These are phyloP conservation scores for Procapra przewalskii DNA, from an alignment of 2,113 vertebrate species.

Conservation along the genomic window DNA sequence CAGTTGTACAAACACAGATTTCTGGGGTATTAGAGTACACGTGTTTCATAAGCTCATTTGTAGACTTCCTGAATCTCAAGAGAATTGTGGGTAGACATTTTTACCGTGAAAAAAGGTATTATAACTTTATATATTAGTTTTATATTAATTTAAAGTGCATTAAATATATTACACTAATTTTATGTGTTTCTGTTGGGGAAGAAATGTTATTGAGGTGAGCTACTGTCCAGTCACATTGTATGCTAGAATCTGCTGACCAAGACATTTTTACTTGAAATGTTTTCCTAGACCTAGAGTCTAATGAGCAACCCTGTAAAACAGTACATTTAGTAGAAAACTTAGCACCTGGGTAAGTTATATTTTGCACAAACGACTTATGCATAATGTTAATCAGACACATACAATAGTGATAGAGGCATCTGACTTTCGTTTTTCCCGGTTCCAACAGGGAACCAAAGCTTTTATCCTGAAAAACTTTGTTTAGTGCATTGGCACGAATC, in stretches of 20 bases:
- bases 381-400: constrained; percentile 34
- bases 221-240: neutral
- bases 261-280: neutral
- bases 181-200: neutral
- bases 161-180: neutral
- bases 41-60: constrained; percentile 37
- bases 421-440: constrained; percentile 62
- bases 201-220: neutral
- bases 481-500: constrained; percentile 53
- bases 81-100: neutral
- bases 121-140: neutral
- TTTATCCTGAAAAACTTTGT: constrained; percentile 53
- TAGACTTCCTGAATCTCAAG: constrained; percentile 6
- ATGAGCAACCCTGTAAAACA: constrained; percentile 37
- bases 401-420: neutral
- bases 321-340: neutral
- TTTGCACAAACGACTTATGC: constrained; percentile 29
- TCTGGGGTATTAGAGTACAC: neutral
- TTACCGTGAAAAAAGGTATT: neutral
- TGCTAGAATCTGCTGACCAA: neutral
- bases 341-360: constrained; percentile 32
- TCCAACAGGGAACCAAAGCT: constrained; percentile 46
- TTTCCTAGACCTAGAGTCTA: constrained; percentile 17
- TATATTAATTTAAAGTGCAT: constrained; percentile 11
- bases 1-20: constrained; percentile 18